Conservation (phyloP, 2,888 invertebrate species). For the Dryadula phaetusa region DNA sequence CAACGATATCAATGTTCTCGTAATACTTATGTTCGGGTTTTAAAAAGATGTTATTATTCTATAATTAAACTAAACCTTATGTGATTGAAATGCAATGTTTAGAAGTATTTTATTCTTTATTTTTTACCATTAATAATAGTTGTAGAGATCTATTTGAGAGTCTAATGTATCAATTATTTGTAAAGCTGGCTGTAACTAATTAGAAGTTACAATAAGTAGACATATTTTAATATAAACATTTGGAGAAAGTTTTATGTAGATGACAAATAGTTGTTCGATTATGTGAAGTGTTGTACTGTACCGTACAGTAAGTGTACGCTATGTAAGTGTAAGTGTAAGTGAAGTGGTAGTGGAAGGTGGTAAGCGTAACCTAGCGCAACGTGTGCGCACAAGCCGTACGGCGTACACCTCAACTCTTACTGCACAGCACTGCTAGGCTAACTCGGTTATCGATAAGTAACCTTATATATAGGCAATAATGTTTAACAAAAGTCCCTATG, state of each 20-base stretch:
- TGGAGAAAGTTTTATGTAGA: slow-evolving; percentile 84
- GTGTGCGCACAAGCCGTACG: slow-evolving; percentile 75
- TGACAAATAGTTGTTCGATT: slow-evolving; percentile 83
- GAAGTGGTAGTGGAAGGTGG: slow-evolving; percentile 11
- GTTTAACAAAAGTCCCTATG: slow-evolving; percentile 83
- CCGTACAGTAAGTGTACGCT: slow-evolving; percentile 48
- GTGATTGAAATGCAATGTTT: slow-evolving; percentile 85
- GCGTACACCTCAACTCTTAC: slow-evolving; percentile 69
- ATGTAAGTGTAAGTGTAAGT: slow-evolving; percentile 40
- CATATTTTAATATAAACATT: slow-evolving; percentile 84
- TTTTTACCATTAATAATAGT: slow-evolving; percentile 84
- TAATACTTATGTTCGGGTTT: slow-evolving; percentile 83
- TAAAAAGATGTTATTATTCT: slow-evolving; percentile 83
- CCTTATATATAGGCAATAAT: slow-evolving; percentile 81
- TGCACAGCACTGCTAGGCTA: slow-evolving; percentile 83
- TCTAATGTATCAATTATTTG: slow-evolving; percentile 85
- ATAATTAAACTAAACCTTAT: slow-evolving; percentile 84
- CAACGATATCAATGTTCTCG: slow-evolving; percentile 83
- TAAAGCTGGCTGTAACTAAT: slow-evolving; percentile 84
- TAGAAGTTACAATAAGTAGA: slow-evolving; percentile 84
- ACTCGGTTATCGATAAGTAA: slow-evolving; percentile 82
- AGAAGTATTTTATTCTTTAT: slow-evolving; percentile 85
- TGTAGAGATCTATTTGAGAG: slow-evolving; percentile 85
- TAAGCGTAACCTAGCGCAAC: slow-evolving; percentile 66
- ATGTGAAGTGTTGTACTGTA: slow-evolving; percentile 81